Evolutionary conservation across 2,797 vertebrate genomes (phyloP), one percentile per base, ranked within the genome.

Genomic region (Sebastolobus altivelis): DNA sequence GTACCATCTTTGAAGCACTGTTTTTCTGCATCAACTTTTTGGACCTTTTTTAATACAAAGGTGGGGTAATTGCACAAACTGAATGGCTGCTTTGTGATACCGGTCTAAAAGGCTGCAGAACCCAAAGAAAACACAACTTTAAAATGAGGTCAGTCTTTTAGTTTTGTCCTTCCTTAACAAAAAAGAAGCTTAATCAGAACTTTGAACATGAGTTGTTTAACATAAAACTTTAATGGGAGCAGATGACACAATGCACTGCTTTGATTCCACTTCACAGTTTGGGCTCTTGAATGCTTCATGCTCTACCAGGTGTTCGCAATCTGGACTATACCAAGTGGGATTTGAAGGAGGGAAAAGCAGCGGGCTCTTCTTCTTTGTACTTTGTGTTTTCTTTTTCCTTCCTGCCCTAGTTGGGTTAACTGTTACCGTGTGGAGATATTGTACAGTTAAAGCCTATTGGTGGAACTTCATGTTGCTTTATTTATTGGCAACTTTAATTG

Each of bases 321-420:
- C 67, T 65, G 68, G 68, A 58, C 29, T 3, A 52, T 52, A 56
- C 27, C 67, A 49, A 43, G 37, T 58, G 60, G 76, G 66, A 77
- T 43, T 54, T 54, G 22, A 38, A 60, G 58, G 16, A 61, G 14
- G 33, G 16, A 29, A 29, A 8, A 14, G 22, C 12, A 54, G 8
- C 56, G 13, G 33, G 22, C 22, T 40, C 20, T 9, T 13, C 12
- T 46, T 40, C 33, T 55, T 10, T 68, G n/a, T 60, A 16, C 16
- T 76, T 37, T 31, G 3, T 33, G 2, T 38, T n/a, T 37, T 16
- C 35, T 25, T 27, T 2, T 16, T 20, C 16, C 31, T 61, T 40
- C 40, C 20, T 27, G 13, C 22, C 11, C 31, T 10, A 5, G 12
- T 59, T 31, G 4, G 72, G 65, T 55, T 46, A 40, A n/a, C 6